These are phyloP conservation scores for Pedicia rivosa DNA, from an alignment of 2,888 invertebrate genomes.

Conservation along the genomic window DNA sequence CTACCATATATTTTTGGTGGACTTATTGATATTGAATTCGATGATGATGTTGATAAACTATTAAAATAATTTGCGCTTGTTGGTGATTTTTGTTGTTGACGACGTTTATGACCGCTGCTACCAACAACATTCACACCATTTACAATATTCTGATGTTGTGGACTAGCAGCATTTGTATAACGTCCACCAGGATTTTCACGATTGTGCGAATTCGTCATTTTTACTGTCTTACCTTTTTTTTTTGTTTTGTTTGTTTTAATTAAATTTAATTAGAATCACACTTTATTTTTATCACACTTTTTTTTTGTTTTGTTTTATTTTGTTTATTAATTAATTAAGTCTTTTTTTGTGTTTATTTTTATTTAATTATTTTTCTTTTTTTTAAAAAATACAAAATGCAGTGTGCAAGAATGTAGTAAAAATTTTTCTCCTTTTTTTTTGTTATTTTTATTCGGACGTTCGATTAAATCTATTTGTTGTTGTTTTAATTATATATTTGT, in stretches of 20 bases:
- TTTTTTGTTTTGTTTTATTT: conserved; percentile 1
- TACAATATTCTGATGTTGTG: not conserved
- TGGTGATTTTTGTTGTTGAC: conserved; percentile 2
- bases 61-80: not conserved
- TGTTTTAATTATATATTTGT: not conserved
- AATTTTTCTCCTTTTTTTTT: conserved; percentile 1
- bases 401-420: conserved; percentile 2
- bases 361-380: not conserved
- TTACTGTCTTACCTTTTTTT: not conserved
- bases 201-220: conserved; percentile 12
- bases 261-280: not conserved
- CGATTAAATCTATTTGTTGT: no score
- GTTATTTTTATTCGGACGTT: conserved; percentile 2
- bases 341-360: not conserved
- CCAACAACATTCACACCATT: not conserved
- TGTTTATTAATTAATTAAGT: not conserved
- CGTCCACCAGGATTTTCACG: conserved; percentile 9
- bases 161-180: conserved; percentile 4
- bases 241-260: not conserved
- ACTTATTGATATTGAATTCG: conserved; percentile 1
- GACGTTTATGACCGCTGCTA: conserved; percentile 1
- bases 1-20: not conserved
- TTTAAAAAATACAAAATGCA: conserved; percentile 2
- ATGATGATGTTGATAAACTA: not conserved
- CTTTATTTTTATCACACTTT: not conserved